A percentile compares a stretch with the other conserved stretches of the same genome.
phyloP scores from a whole-genome alignment of 2,888 invertebrate species.

The Coelinius sp. region DNA sequence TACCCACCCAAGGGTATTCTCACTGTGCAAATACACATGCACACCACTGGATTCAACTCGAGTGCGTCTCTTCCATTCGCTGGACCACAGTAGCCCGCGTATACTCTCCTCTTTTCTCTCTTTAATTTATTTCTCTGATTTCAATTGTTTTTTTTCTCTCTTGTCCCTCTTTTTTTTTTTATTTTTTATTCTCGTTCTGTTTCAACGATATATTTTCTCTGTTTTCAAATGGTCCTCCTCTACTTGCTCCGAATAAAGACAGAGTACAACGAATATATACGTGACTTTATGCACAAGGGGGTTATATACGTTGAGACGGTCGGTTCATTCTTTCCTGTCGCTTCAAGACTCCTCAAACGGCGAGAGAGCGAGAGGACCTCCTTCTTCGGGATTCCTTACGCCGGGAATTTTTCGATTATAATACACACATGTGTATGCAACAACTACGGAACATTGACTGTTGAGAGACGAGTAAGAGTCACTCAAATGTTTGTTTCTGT shows the following conservation, averaged over 20 bases:
- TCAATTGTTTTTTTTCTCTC: constrained; percentile 35
- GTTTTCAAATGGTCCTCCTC: constrained; percentile 53
- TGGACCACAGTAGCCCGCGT: constrained; percentile 13
- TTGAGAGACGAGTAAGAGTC: constrained; percentile 24
- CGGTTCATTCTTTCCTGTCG: constrained; percentile 26
- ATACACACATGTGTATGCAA: constrained; percentile 66
- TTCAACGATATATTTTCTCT: constrained; percentile 61
- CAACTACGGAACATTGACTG: constrained; percentile 49
- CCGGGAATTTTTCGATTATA: constrained; percentile 61
- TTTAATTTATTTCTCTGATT: constrained; percentile 16
- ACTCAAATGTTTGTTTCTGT: constrained; percentile 30
- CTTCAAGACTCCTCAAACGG: neutral
- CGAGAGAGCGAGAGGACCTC: constrained; percentile 4
- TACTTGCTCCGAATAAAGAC: constrained; percentile 23
- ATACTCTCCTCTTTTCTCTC: constrained; percentile 34
- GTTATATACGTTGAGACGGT: neutral
- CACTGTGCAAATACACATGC: neutral
- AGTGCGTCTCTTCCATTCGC: constrained; percentile 27
- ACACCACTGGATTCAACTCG: constrained; percentile 10
- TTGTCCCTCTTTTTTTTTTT: constrained; percentile 24
- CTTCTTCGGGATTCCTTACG: constrained; percentile 52
- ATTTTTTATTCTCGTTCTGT: constrained; percentile 45
- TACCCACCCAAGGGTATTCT: constrained; percentile 47
- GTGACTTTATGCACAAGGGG: neutral
- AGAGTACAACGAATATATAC: constrained; percentile 13